A percentile compares a stretch with the other conserved stretches of the same genome.
Evolutionary conservation across 53 echinoderm and acorn worm genomes (phyloP).

Genomic region (Paracentrotus lividus): DNA sequence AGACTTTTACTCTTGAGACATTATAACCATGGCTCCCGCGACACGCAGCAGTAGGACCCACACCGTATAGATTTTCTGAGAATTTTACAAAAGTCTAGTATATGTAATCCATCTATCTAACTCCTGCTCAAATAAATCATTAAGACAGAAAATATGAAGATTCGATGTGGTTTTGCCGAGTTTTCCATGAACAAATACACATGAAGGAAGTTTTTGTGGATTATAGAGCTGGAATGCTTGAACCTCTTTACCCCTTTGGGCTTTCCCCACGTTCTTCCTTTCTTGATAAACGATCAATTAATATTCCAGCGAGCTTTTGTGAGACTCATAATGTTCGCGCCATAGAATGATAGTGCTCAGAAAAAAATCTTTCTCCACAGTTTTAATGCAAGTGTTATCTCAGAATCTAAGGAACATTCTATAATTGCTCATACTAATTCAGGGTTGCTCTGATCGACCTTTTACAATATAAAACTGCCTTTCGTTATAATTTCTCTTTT

Average conservation of each 20-base stretch:
- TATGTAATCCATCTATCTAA: too few relatives aligned
- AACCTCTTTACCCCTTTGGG: not conserved
- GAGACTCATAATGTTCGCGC: too few relatives aligned
- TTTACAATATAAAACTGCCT: not conserved
- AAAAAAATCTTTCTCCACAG: not conserved
- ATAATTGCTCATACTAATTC: not conserved
- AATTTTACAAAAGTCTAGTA: too few relatives aligned
- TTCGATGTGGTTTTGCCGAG: too few relatives aligned
- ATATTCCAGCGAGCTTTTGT: not conserved
- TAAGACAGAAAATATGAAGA: too few relatives aligned
- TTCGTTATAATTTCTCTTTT: not conserved
- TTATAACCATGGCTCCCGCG: too few relatives aligned
- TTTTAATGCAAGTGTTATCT: not conserved
- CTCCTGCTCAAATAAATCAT: too few relatives aligned
- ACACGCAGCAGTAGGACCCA: too few relatives aligned
- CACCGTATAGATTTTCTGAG: too few relatives aligned
- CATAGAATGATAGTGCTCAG: not conserved
- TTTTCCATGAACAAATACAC: not conserved
- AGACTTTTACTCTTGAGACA: too few relatives aligned
- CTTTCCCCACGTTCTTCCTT: not conserved
- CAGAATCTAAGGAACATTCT: not conserved
- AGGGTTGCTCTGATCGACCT: not conserved
- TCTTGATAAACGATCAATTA: too few relatives aligned
- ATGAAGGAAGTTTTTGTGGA: not conserved
- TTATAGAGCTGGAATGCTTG: not conserved